phyloP scores from a whole-genome alignment of 2,113 vertebrate species.

The Brachionichthys hirsutus region DNA sequence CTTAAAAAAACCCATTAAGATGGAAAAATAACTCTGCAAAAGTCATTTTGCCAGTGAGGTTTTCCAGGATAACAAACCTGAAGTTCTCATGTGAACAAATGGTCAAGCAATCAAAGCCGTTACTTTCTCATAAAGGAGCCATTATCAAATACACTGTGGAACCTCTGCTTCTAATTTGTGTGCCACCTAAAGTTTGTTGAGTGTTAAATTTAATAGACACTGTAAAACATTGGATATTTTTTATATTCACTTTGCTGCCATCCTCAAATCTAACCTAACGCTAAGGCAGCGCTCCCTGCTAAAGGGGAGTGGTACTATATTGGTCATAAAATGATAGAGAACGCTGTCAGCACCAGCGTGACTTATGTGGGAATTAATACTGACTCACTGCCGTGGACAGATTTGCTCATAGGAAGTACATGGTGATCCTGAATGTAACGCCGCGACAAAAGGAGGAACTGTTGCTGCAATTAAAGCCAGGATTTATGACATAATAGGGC shows the following conservation, averaged over 20 bases:
- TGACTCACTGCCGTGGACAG: slow-evolving; percentile 4
- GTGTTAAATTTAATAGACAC: slow-evolving; percentile 15
- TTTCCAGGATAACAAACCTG: slow-evolving; percentile 67
- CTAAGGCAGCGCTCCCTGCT: slow-evolving; percentile 1
- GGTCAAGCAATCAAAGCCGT: slow-evolving; percentile 50
- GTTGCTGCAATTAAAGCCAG: slow-evolving; percentile 34
- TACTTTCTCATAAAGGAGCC: slow-evolving; percentile 41
- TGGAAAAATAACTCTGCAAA: slow-evolving; percentile 62
- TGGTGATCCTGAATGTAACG: slow-evolving; percentile 18
- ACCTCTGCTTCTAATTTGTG: slow-evolving; percentile 17
- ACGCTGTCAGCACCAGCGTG: slow-evolving; percentile 9
- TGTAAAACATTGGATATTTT: background rate
- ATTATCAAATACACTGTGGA: slow-evolving; percentile 51
- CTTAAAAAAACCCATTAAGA: slow-evolving; percentile 64
- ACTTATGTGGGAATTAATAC: slow-evolving; percentile 18
- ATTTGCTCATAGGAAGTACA: slow-evolving; percentile 5
- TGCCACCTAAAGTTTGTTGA: background rate
- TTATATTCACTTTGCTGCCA: slow-evolving; percentile 2
- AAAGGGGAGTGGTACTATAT: slow-evolving; percentile 19
- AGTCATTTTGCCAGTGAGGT: slow-evolving; percentile 66
- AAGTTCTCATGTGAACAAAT: slow-evolving; percentile 58
- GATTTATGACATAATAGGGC: slow-evolving; percentile 61
- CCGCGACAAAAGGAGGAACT: slow-evolving; percentile 61
- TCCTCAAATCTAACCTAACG: slow-evolving; percentile 22
- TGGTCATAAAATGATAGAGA: slow-evolving; percentile 23